Evolutionary conservation across 2,797 vertebrate species (phyloP).

Genomic region (Microchirus variegatus): DNA sequence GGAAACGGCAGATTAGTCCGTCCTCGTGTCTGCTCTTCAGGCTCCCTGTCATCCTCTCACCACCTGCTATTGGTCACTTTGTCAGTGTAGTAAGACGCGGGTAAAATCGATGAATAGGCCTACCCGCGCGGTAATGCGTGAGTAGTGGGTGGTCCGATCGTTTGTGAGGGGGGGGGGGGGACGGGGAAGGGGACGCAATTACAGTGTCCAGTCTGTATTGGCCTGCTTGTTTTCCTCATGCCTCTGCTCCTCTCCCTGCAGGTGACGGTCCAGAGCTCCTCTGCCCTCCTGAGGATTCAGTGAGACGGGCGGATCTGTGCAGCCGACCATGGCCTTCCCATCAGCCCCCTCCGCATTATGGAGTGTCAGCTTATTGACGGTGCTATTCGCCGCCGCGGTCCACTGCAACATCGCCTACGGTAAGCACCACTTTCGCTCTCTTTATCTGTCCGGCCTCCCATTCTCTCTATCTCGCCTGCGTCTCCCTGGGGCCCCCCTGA

Average conservation of each 20-base stretch:
- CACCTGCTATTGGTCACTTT: slow-evolving; percentile 18
- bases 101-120: slow-evolving; percentile 68
- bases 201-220: slow-evolving; percentile 34
- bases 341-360: slow-evolving; percentile 59
- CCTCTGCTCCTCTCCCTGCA: slow-evolving; percentile 56
- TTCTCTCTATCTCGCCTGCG: slow-evolving; percentile 27
- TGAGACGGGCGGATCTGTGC: slow-evolving; percentile 66
- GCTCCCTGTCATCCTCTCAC: slow-evolving; percentile 7
- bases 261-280: slow-evolving; percentile 70
- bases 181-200: slow-evolving; percentile 61
- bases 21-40: slow-evolving; percentile 11
- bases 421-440: slow-evolving; percentile 41
- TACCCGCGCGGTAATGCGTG: slow-evolving; percentile 64
- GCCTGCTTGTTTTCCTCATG: slow-evolving; percentile 50
- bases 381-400: slow-evolving; percentile 61
- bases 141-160: slow-evolving; percentile 52
- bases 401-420: slow-evolving; percentile 71
- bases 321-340: slow-evolving; percentile 74
- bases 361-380: slow-evolving; percentile 67
- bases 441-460: slow-evolving; percentile 27
- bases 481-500: slow-evolving; percentile 57
- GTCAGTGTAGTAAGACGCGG: slow-evolving; percentile 56
- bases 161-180: no score
- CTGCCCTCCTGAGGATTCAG: slow-evolving; percentile 70
- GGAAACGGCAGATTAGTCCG: slow-evolving; percentile 34